Evolutionary conservation across 2,113 vertebrate genomes (phyloP).

Genomic region (Hiodon tergisus): DNA sequence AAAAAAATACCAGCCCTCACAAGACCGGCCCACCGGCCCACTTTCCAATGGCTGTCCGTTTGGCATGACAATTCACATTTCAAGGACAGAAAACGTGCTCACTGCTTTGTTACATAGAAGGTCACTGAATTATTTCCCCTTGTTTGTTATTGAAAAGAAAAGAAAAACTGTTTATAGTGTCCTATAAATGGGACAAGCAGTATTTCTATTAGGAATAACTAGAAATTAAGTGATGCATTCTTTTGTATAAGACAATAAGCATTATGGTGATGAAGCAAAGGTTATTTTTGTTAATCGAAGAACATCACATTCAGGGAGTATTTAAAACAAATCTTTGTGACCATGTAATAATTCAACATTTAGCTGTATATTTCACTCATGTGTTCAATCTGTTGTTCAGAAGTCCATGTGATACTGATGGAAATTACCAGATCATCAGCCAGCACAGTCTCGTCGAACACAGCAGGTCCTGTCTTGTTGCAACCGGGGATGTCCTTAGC

Average conservation of each 20-base stretch:
- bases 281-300: too few relatives aligned
- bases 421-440: constrained; percentile 67
- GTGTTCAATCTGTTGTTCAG: not conserved
- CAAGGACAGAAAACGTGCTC: not conserved
- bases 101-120: not conserved
- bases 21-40: too few relatives aligned
- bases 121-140: not conserved
- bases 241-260: too few relatives aligned
- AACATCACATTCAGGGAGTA: too few relatives aligned
- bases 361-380: not conserved
- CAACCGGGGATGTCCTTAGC: constrained; percentile 77
- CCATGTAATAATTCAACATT: too few relatives aligned
- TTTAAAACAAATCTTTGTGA: too few relatives aligned
- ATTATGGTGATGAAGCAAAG: too few relatives aligned
- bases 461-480: constrained; percentile 65
- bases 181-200: too few relatives aligned
- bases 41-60: too few relatives aligned
- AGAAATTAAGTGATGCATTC: too few relatives aligned
- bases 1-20: too few relatives aligned
- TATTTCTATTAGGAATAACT: too few relatives aligned
- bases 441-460: constrained; percentile 78
- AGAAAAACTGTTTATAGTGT: not conserved
- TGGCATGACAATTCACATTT: not conserved
- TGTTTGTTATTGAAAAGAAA: not conserved
- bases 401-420: not conserved